phyloP scores from a whole-genome alignment of 2,113 vertebrate species.

The Hippocampus guttulatus region DNA sequence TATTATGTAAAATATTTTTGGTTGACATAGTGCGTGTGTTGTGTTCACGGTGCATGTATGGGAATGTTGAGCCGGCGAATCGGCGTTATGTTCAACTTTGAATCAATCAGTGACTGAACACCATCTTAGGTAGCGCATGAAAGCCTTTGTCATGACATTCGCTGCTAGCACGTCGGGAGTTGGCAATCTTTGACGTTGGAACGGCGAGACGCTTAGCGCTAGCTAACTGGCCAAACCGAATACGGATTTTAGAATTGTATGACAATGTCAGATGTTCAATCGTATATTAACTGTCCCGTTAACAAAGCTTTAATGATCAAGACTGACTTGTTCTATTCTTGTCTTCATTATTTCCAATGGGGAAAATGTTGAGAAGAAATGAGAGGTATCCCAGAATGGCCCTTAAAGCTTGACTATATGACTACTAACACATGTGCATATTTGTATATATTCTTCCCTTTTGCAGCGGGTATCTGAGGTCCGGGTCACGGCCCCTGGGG shows the following conservation, averaged over 20 bases:
- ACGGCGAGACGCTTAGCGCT: too few species aligned
- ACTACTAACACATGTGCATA: conserved; percentile 21
- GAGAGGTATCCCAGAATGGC: conserved; percentile 5
- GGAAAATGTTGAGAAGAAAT: background rate
- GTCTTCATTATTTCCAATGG: background rate
- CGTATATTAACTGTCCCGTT: background rate
- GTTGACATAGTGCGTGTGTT: too few species aligned
- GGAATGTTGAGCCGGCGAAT: too few species aligned
- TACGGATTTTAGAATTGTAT: background rate
- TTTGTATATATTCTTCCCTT: background rate
- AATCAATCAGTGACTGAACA: too few species aligned
- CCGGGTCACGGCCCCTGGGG: conserved; percentile 24
- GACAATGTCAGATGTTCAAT: background rate
- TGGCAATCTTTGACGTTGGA: too few species aligned
- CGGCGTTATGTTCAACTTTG: too few species aligned
- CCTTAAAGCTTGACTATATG: background rate
- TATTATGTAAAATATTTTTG: too few species aligned
- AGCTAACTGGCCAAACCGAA: too few species aligned
- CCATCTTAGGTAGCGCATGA: too few species aligned
- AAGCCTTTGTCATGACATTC: too few species aligned
- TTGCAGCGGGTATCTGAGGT: conserved; percentile 7
- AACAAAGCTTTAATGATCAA: background rate
- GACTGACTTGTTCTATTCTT: background rate
- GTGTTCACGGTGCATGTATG: too few species aligned
- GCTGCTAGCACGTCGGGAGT: too few species aligned